Evolutionary conservation across 2,797 vertebrate species (phyloP), one percentile per base, ranked within the genome.

Genomic region (Alosa sapidissima): DNA sequence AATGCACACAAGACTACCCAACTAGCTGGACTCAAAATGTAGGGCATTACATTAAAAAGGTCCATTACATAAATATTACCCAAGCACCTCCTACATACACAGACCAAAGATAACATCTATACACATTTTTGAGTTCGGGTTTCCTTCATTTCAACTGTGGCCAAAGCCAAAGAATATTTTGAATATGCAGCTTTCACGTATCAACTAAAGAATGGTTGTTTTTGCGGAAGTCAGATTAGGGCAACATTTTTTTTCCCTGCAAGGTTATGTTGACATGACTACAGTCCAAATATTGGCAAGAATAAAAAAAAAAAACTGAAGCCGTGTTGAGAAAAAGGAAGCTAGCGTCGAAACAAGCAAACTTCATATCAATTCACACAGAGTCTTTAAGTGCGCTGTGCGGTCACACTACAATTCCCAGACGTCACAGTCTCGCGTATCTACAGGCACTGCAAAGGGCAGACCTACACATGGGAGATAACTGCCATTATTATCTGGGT

Each of bases 51-150:
- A n/a, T 68, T 36, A 62, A 58, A 81, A 33, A 81, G 36, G 41
- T 36, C 62, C 62, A 33, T 68, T 68, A 68, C 28, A 68, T 68
- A 68, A 68, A 68, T 33, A 68, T 68, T 68, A 68, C 10, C 62
- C 62, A 68, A 68, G 10, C 62, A 36, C 33, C 62, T 68, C 62
- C 62, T 68, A 28, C 62, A 36, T 36, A 33, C 62, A 68, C 2
- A 68, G 24, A 36, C 24, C 62, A 68, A 68, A 68, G 62, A 24
- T 13, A 28, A 33, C 28, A 36, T 68, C n/a, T 68, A 10, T 10
- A 60, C 58, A 60, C n/a, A 11, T 8, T 2, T 36, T 33, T 13
- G 9, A 28, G 28, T 28, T 28, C 28, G 28, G 62, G 9, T 9
- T 68, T 68, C 62, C 28, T 68, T 36, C 11, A 36, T 68, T 33